phyloP scores from a whole-genome alignment of 2,797 vertebrate species.

The Aldrovandia affinis region DNA sequence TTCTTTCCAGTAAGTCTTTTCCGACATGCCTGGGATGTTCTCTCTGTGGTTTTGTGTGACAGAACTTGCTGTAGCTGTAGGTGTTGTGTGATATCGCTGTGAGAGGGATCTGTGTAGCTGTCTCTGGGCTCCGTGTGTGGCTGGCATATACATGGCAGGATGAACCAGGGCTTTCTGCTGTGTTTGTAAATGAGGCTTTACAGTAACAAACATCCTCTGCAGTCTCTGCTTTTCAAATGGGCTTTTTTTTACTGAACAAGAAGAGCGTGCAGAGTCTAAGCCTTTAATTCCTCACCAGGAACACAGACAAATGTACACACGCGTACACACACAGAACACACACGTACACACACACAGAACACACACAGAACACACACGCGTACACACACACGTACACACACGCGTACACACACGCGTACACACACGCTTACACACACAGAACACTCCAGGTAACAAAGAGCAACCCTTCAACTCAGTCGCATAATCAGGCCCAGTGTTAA shows the following conservation, averaged over 20 bases:
- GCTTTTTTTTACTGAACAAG: conserved; percentile 63
- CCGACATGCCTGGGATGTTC: too few species aligned
- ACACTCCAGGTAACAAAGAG: too few species aligned
- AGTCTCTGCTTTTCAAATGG: conserved; percentile 60
- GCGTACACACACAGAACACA: neutral
- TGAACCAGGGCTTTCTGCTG: conserved; percentile 69
- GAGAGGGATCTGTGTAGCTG: conserved; percentile 19
- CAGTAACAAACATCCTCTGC: conserved; percentile 57
- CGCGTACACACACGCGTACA: too few species aligned
- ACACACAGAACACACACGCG: neutral
- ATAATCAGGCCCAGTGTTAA: too few species aligned
- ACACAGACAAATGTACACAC: conserved; percentile 39
- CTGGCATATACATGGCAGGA: conserved; percentile 48
- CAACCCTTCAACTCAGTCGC: too few species aligned
- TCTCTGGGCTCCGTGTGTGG: conserved; percentile 3
- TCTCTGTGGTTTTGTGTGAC: too few species aligned
- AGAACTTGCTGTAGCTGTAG: conserved; percentile 18
- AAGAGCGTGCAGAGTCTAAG: conserved; percentile 54
- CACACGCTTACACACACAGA: too few species aligned
- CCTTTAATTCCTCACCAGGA: conserved; percentile 60
- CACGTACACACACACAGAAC: conserved; percentile 1
- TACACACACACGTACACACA: conserved; percentile 19
- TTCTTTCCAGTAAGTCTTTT: too few species aligned
- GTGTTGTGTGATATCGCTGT: conserved; percentile 36
- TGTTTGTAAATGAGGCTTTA: conserved; percentile 66